Percentiles rank a stretch among this genome's conserved stretches.
Evolutionary conservation across 1,140 invertebrate species (phyloP).

Genomic region (Ips typographus): DNA sequence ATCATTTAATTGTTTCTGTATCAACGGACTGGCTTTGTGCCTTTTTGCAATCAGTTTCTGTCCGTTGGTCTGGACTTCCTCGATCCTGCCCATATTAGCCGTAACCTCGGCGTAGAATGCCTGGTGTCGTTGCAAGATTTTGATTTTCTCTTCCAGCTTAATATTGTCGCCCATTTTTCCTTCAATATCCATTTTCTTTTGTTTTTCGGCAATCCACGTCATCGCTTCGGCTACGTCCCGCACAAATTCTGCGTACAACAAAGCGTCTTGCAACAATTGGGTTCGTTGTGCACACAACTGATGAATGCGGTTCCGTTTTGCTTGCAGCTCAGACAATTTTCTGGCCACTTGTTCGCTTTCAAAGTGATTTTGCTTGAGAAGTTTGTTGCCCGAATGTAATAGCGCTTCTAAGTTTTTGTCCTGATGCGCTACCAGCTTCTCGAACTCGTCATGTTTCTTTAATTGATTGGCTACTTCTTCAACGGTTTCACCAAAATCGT

Average conservation of each 20-base stretch:
- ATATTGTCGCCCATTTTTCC: constrained; percentile 68
- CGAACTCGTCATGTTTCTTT: constrained; percentile 91
- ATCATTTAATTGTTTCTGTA: constrained; percentile 69
- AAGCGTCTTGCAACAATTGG: constrained; percentile 72
- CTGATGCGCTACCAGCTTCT: constrained; percentile 79
- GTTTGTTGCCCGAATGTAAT: constrained; percentile 81
- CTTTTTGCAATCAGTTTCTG: constrained; percentile 66
- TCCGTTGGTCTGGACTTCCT: constrained; percentile 75
- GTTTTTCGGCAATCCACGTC: constrained; percentile 92
- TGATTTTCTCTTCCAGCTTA: constrained; percentile 85
- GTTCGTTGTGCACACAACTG: constrained; percentile 64
- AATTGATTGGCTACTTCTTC: constrained; percentile 83
- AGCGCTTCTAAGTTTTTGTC: constrained; percentile 85
- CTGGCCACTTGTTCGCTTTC: constrained; percentile 83
- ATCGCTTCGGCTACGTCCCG: constrained; percentile 86
- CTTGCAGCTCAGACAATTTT: constrained; percentile 69
- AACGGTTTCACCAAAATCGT: constrained; percentile 63
- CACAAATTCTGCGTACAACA: constrained; percentile 87
- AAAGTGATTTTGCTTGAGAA: constrained; percentile 92
- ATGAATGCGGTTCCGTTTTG: constrained; percentile 71
- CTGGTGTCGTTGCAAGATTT: constrained; percentile 97
- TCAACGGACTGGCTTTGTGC: constrained; percentile 72
- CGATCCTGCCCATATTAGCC: constrained; percentile 84
- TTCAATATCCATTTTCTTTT: constrained; percentile 82
- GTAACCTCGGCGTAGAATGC: constrained; percentile 94